Percentiles rank a stretch among this genome's conserved stretches.
These are phyloP conservation scores for Macropis europaea DNA, from an alignment of 2,888 invertebrate genomes.

Conservation along the genomic window DNA sequence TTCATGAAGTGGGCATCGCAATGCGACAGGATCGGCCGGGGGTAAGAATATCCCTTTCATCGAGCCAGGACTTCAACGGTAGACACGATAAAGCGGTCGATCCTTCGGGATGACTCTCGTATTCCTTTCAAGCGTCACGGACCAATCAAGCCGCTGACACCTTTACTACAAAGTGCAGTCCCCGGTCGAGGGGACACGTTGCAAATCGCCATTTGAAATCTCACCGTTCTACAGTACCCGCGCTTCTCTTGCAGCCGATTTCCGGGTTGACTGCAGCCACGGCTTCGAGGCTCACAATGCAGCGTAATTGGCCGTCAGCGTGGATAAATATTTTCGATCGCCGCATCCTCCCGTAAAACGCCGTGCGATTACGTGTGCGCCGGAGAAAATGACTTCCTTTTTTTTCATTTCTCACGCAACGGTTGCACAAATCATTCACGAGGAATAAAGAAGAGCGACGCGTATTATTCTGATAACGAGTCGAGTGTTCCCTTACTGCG, in stretches of 20 bases:
- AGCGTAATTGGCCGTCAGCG: constrained; percentile 27
- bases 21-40: constrained; percentile 9
- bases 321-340: constrained; percentile 29
- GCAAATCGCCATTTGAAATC: constrained; percentile 51
- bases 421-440: neutral
- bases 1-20: neutral
- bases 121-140: constrained; percentile 67
- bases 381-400: neutral
- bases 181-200: constrained; percentile 30
- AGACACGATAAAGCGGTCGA: constrained; percentile 53
- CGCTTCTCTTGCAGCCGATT: constrained; percentile 10
- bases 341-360: neutral
- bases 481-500: neutral
- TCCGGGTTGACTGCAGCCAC: constrained; percentile 41
- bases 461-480: no score
- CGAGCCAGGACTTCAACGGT: constrained; percentile 51
- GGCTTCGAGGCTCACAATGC: constrained; percentile 26
- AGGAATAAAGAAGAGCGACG: no score
- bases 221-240: constrained; percentile 17
- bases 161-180: constrained; percentile 47
- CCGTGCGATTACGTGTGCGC: neutral
- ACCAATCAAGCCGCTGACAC: constrained; percentile 50
- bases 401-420: neutral
- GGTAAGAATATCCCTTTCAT: constrained; percentile 22
- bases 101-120: constrained; percentile 64